phyloP scores from a whole-genome alignment of 1,140 invertebrate species.

The Atta texana region DNA sequence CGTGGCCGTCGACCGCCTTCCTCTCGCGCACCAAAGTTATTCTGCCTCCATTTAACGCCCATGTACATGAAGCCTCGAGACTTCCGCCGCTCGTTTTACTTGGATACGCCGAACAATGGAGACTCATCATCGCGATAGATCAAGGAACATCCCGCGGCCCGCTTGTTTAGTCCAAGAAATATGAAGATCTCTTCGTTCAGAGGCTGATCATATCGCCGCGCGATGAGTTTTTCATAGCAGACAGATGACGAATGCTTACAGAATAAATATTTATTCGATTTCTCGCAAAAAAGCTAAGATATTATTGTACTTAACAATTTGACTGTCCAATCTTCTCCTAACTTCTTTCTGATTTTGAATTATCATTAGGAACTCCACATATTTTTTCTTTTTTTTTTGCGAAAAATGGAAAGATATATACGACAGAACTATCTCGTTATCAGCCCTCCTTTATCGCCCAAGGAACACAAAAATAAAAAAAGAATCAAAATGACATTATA shows the following conservation, averaged over 20 bases:
- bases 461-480: too few relatives aligned
- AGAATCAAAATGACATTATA: too few relatives aligned
- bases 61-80: constrained; percentile 23
- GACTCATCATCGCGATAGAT: constrained; percentile 68
- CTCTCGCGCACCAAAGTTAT: constrained; percentile 24
- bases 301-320: too few relatives aligned
- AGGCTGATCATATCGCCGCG: constrained; percentile 42
- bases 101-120: constrained; percentile 67
- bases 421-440: too few relatives aligned
- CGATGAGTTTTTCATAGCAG: background rate
- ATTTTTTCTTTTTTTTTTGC: background rate
- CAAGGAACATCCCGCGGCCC: constrained; percentile 44
- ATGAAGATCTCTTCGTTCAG: constrained; percentile 52
- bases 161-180: constrained; percentile 65
- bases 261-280: constrained; percentile 20
- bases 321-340: too few relatives aligned
- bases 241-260: background rate
- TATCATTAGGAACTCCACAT: background rate
- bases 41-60: constrained; percentile 47
- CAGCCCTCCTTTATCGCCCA: background rate
- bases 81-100: constrained; percentile 47
- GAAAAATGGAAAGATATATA: background rate
- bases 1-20: background rate
- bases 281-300: too few relatives aligned
- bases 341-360: too few relatives aligned